Base-by-base conservation (phyloP, 2,797 vertebrate genomes). In the Galago senegalensis region DNA sequence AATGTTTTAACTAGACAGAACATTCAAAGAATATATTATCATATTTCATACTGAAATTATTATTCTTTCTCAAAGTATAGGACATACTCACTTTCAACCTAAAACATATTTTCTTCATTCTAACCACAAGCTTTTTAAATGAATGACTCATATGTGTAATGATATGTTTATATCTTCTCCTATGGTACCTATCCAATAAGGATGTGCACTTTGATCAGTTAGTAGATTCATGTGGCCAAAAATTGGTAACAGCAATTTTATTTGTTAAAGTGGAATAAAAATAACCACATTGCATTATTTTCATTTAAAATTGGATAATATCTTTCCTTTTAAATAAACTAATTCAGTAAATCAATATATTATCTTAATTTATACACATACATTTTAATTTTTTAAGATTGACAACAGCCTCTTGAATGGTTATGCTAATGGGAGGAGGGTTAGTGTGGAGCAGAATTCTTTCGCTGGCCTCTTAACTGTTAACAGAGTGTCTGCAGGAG, bases 181-280 rank as follows among this genome's bases (percentile, higher is more conserved):
- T 94, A 43, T 87, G 69, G 29, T 63, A 94, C n/a, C 2, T 80
- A 84, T 58, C 18, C 23, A 67, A 3, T 60, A 81, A 93, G 97
- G 56, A 97, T 97, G 94, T 93, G 70, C 12, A 73, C 93, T 73
- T 93, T 80, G 95, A 97, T 97, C 72, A 93, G 91, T 97, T 87
- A 96, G 86, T 70, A 96, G 56, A 34, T 87, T 98, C 43, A 77
- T 98, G 97, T 81, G 89, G 46, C 5, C 4, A 61, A 53, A 53
- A 40, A 43, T 9, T 63, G 12, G 7, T 56, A 29, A 31, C 31
- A 67, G 60, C 2, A 23, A 37, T 3, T 73, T 90, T 60, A 43
- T 58, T 80, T 70, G 20, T 8, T 65, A 53, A 49, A 8, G 34
- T 65, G 23, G 4, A 61, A 89, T 87, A 21, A 40, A 72, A 79